Base-by-base conservation (phyloP, 2,113 vertebrate genomes). In the Callocephalon fimbriatum region DNA sequence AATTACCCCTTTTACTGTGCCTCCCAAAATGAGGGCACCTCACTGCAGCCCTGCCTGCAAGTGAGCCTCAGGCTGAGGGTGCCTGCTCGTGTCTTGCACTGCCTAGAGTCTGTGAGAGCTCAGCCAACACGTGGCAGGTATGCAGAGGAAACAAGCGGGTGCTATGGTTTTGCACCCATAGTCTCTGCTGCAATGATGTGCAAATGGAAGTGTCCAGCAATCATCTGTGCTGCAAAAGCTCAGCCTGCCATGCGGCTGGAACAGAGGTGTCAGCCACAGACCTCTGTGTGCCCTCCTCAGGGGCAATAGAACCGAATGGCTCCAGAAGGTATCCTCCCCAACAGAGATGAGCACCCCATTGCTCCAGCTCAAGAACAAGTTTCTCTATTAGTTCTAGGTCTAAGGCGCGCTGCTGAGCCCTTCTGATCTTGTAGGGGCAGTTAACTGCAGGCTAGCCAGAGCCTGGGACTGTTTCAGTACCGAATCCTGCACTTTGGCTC, bases 61-160 rank as follows among this genome's bases (percentile, higher is more conserved):
- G 38, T 0, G 13, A 48, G 5, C 32, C 35, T 12, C 21, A 1
- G 47, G 17, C 54, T 3, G 56, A 8, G 42, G 20, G 27, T 9
- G 61, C 16, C 3, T 31, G 6, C 58, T 5, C 1, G 27, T 1
- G 48, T 10, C 67, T 14, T 44, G 16, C 12, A 0, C 26, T 17
- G 31, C 31, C 1, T 23, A 1, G 5, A 0, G 25, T n/a, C 71
- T 62, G 66, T 3, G 26, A 22, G 31, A 37, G 53, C 85, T 87
- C 44, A 1, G 1, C 9, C 18, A 10, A 4, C 22, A 3, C 2
- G 0, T 2, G 8, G 50, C 50, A 25, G 67, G 29, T 10, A 6
- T 1, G 40, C 26, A 35, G 5, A 42, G 77, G 71, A 68, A 54
- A 15, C 1, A 25, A 23, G 68, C 0, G 2, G 67, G 1, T 20